A percentile compares a stretch with the other conserved stretches of the same genome.
Evolutionary conservation across 2,113 vertebrate genomes (phyloP).

Genomic region (Myxocyprinus asiaticus): DNA sequence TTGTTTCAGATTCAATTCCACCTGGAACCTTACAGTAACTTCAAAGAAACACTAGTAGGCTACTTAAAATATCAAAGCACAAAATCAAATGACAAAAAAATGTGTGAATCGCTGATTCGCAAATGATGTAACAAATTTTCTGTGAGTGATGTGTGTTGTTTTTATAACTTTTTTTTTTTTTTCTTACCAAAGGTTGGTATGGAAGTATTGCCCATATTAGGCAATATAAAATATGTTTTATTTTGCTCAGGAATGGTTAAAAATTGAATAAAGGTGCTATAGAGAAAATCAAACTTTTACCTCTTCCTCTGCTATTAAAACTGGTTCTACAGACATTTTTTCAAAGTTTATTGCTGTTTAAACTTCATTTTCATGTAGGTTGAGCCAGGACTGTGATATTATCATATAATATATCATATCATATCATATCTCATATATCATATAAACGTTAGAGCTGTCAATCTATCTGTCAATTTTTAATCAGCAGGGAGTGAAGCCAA

Average conservation of each 20-base stretch:
- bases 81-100: constrained; percentile 12
- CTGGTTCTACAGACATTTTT: no score
- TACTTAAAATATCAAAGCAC: constrained; percentile 62
- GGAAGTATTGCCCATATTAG: constrained; percentile 65
- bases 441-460: no score
- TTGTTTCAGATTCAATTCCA: constrained; percentile 54
- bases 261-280: constrained; percentile 55
- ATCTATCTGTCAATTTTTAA: no score
- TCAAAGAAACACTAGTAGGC: constrained; percentile 30
- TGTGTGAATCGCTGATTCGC: no score
- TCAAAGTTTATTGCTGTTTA: no score
- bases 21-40: constrained; percentile 60
- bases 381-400: no score
- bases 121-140: neutral
- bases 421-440: no score
- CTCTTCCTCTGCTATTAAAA: no score
- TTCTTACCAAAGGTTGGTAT: constrained; percentile 62
- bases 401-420: no score
- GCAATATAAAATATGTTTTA: neutral
- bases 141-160: constrained; percentile 51
- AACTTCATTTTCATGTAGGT: no score
- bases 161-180: constrained; percentile 58
- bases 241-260: constrained; percentile 55
- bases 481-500: no score
- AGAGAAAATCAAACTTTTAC: constrained; percentile 12